Evolutionary conservation across 2,797 vertebrate genomes (phyloP), one percentile per base, ranked within the genome.

Genomic region (Sebastes trivittatus): DNA sequence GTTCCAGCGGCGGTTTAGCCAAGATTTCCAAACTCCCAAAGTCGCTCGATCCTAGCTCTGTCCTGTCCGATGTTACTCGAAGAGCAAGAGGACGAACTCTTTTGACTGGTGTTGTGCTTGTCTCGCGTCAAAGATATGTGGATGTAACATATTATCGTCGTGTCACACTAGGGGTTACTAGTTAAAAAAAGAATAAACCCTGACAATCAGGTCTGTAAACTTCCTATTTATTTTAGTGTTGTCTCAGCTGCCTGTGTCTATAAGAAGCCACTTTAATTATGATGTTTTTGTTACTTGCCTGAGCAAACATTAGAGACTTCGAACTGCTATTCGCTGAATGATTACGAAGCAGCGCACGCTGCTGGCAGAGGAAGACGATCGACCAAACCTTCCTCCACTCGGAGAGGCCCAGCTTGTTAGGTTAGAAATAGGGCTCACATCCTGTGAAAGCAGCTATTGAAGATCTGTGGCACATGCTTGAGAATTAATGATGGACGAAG

Each of bases 151-250:
- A 86, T n/a, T 84, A 23, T 77, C 72, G 77, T 82, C 69, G 83
- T 90, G 87, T 88, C 74, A 62, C 80, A 72, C 36, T 78, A 61
- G 68, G 72, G 79, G 82, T 71, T 74, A 36, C 38, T 66, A 56
- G 56, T 42, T 25, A 5, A 22, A 36, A 73, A 81, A 16, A 58
- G 27, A 72, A 71, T 4, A 60, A 86, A 72, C 83, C 89, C 87
- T 80, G 89, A 90, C 89, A 92, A 90, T 90, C 90, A 88, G 84
- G 88, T 90, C 68, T 86, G 75, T 87, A 55, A 82, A 80, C 42
- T 10, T 72, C 25, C 22, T 34, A 63, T 68, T 73, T 62, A 23
- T 72, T 75, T 61, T 20, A 38, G 46, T 49, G 73, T 80, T 70
- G 74, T 86, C 72, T 81, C 66, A 29, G 68, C 77, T 71, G 56